These are phyloP conservation scores for Clamator glandarius DNA, from an alignment of 2,797 vertebrate species.

Conservation along the genomic window DNA sequence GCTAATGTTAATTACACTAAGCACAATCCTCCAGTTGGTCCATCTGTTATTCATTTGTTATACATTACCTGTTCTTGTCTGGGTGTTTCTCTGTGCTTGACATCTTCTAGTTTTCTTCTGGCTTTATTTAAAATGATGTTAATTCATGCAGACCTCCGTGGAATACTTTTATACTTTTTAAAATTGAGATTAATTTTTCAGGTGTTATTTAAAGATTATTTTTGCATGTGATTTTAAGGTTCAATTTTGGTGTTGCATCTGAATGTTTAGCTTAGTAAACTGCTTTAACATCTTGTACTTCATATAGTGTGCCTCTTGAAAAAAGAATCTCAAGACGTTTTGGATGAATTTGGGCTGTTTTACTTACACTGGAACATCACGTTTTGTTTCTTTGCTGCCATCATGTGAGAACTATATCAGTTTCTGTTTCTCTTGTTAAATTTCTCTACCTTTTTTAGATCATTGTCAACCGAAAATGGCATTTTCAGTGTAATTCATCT, in stretches of 20 bases:
- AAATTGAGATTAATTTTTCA: background rate
- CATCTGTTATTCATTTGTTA: conserved; percentile 42
- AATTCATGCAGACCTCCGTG: background rate
- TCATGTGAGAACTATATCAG: fast-evolving
- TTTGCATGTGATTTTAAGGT: background rate
- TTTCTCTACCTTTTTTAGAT: background rate
- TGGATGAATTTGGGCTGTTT: background rate
- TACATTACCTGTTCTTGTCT: background rate
- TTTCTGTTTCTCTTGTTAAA: background rate
- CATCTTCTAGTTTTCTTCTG: background rate
- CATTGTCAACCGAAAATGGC: background rate
- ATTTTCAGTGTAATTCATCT: background rate
- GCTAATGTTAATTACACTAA: conserved; percentile 58
- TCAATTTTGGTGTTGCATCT: background rate
- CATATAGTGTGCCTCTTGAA: background rate
- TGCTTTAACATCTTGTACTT: background rate
- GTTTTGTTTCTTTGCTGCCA: background rate
- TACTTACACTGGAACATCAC: background rate
- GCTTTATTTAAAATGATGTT: background rate
- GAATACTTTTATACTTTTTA: background rate
- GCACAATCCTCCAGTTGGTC: conserved; percentile 45
- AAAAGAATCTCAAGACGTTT: background rate
- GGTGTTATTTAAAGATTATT: background rate
- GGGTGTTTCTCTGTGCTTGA: background rate
- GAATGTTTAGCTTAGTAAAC: background rate